Conservation (phyloP, 2,888 invertebrate genomes). For the Trypoxylon attenuatum region DNA sequence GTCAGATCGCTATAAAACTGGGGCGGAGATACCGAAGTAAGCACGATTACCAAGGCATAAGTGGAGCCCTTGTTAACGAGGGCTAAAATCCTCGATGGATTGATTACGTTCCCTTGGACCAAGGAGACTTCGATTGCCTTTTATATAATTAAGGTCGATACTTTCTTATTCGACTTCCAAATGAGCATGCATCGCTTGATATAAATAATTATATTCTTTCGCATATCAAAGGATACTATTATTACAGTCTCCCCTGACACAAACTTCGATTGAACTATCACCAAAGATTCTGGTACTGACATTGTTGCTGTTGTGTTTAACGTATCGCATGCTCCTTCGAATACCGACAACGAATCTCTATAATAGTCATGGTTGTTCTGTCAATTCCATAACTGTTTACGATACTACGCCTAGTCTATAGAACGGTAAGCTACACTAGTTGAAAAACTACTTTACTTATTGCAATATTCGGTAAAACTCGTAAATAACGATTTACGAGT, state of each 20-base stretch:
- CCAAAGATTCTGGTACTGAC: constrained; percentile 65
- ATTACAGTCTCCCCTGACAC: constrained; percentile 77
- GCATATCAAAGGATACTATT: constrained; percentile 77
- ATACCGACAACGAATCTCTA: constrained; percentile 9
- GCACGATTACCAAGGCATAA: constrained; percentile 78
- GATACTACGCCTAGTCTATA: too few relatives aligned
- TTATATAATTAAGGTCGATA: constrained; percentile 47
- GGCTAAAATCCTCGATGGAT: constrained; percentile 76
- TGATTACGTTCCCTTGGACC: constrained; percentile 76
- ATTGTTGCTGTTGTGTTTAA: constrained; percentile 46
- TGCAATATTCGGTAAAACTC: too few relatives aligned
- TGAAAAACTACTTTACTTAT: too few relatives aligned
- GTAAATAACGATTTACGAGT: too few relatives aligned
- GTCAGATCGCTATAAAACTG: constrained; percentile 85
- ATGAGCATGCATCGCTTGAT: constrained; percentile 51
- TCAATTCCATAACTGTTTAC: too few relatives aligned
- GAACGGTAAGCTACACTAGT: too few relatives aligned
- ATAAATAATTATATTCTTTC: constrained; percentile 42
- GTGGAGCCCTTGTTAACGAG: constrained; percentile 78
- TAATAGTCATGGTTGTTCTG: too few relatives aligned
- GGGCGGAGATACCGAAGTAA: constrained; percentile 80
- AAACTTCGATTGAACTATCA: constrained; percentile 78
- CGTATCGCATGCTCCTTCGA: constrained; percentile 1
- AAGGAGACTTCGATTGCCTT: constrained; percentile 74
- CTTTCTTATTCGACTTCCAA: neutral